Percentiles rank a stretch among this genome's conserved stretches.
Evolutionary conservation across 1,140 invertebrate species (phyloP).

Genomic region (Anastrepha ludens): DNA sequence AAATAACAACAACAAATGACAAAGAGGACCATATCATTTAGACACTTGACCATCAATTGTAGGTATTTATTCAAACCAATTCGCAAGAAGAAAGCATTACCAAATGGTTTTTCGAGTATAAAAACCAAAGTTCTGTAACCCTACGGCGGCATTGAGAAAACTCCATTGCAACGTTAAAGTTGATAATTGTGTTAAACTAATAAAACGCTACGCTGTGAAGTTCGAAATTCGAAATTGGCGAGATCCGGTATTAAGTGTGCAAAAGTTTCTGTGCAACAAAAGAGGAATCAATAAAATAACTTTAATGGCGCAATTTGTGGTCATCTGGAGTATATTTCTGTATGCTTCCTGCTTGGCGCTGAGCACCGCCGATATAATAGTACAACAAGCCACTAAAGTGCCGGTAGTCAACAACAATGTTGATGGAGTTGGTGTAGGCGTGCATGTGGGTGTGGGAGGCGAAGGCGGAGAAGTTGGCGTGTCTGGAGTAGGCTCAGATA

Average conservation of each 20-base stretch:
- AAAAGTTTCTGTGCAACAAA: constrained; percentile 20
- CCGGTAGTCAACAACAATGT: constrained; percentile 12
- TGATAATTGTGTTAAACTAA: constrained; percentile 35
- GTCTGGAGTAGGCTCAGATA: neutral
- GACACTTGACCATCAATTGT: neutral
- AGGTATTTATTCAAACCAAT: constrained; percentile 24
- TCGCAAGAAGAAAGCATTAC: constrained; percentile 2
- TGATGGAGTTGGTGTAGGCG: neutral
- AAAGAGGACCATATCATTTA: neutral
- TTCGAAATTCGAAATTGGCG: neutral
- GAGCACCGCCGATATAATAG: neutral
- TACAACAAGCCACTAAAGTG: neutral
- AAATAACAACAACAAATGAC: neutral
- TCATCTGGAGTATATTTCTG: constrained; percentile 31
- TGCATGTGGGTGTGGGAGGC: neutral
- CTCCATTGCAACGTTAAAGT: constrained; percentile 26
- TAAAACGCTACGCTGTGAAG: constrained; percentile 9
- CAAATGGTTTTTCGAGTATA: constrained; percentile 41
- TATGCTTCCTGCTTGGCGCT: neutral
- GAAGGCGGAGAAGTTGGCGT: neutral
- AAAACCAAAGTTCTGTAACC: constrained; percentile 40
- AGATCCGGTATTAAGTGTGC: neutral
- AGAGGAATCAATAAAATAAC: constrained; percentile 39
- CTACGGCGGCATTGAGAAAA: constrained; percentile 22
- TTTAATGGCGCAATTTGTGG: constrained; percentile 50